Evolutionary conservation across 2,113 vertebrate species (phyloP), one percentile per base, ranked within the genome.

Genomic region (Dunckerocampus dactyliophorus): DNA sequence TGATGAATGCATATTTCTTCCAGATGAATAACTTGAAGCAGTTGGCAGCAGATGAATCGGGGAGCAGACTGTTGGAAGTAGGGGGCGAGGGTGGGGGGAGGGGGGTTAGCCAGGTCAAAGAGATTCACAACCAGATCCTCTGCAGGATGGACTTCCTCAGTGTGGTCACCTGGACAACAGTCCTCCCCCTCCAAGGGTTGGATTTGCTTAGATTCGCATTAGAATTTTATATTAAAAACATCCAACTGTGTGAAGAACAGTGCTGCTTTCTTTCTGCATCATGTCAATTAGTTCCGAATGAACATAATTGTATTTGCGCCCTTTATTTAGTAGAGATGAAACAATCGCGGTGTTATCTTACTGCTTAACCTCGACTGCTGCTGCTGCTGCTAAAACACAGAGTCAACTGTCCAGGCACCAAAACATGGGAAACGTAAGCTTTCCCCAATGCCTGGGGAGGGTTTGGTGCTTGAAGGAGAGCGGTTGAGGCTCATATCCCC

Each of bases 21-120:
- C 86, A 91, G 88, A 91, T 91, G 90, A 91, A 90, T 89, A 89
- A 90, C 88, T 90, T 88, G 89, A 88, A 86, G 85, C 76, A 84
- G 73, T 86, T 91, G 87, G 86, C 89, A 89, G 88, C 62, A 85
- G 87, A 88, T 88, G 82, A 90, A 88, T 88, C 87, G 68, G 76
- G 77, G 68, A 84, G 69, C 77, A 81, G 80, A 70, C 85, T 82
- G 77, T 84, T 85, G 80, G 83, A 77, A 75, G 77, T 56, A 21
- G n/a, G 34, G 7, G 20, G 54, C 12, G 54, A 20, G 37, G 37
- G 52, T 31, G 16, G 8, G 17, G 8, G 22, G 15, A n/a, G 19
- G 31, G 54, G 54, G 37, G 74, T 76, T 28, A 78, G 82, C 82
- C 76, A 82, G 81, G 88, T 89, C 85, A 85, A 67, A 74, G 53